A percentile compares a stretch with the other conserved stretches of the same genome.
Conservation (phyloP, 2,888 invertebrate species). For the Linyphia triangularis region DNA sequence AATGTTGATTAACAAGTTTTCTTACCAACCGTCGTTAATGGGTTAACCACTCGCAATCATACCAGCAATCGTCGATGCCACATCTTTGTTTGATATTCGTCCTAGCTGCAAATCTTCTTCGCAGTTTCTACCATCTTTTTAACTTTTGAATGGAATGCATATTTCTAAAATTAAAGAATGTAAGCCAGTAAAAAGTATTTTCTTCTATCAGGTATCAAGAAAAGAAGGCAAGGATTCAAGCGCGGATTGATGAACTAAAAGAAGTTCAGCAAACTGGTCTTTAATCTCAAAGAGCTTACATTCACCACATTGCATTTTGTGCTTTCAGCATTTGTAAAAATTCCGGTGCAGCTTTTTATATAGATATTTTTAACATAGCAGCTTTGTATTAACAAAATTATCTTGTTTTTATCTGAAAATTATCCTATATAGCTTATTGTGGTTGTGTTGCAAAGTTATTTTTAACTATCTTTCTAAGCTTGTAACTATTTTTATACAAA, state of each 20-base stretch:
- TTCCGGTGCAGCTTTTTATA: conserved; percentile 53
- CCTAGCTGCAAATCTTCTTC: no score
- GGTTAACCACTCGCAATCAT: not conserved
- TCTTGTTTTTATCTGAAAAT: conserved; percentile 19
- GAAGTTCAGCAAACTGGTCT: conserved; percentile 78
- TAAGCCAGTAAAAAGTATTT: no score
- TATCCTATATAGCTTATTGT: not conserved
- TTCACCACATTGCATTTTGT: conserved; percentile 2
- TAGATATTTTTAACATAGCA: conserved; percentile 21
- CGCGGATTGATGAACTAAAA: conserved; percentile 86
- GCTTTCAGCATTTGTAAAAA: conserved; percentile 28
- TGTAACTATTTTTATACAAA: conserved; percentile 21
- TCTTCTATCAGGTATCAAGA: conserved; percentile 82
- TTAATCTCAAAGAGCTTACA: conserved; percentile 48
- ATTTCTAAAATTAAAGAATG: not conserved
- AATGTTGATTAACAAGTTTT: no score
- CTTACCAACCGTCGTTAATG: no score
- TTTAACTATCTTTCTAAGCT: conserved; percentile 2
- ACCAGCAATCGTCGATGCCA: not conserved
- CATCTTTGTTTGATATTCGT: no score
- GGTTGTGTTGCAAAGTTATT: conserved; percentile 11
- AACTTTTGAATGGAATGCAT: no score
- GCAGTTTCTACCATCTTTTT: not conserved
- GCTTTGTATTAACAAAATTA: conserved; percentile 8
- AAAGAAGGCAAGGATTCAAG: conserved; percentile 84